A percentile compares a stretch with the other conserved stretches of the same genome.
These are phyloP conservation scores for Mugil cephalus DNA, from an alignment of 2,113 vertebrate genomes.

Conservation along the genomic window DNA sequence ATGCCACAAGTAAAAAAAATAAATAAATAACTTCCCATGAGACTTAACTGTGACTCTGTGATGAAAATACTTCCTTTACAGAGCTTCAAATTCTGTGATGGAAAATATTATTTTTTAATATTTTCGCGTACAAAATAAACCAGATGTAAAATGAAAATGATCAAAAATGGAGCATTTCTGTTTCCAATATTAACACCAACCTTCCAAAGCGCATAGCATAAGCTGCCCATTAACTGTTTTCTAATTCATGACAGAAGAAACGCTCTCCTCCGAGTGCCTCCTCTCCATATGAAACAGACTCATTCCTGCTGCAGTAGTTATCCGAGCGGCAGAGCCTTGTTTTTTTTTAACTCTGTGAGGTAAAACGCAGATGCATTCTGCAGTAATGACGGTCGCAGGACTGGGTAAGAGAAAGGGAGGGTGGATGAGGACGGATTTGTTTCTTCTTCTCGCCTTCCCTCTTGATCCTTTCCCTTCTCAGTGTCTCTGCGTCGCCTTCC, in stretches of 20 bases:
- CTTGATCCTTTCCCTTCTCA: conserved; percentile 53
- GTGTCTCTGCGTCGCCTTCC: conserved; percentile 35
- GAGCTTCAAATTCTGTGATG: too few relatives aligned
- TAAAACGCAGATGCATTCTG: conserved; percentile 20
- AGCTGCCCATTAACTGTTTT: background rate
- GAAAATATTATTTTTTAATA: too few relatives aligned
- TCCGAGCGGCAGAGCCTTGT: conserved; percentile 32
- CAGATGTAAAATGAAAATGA: too few relatives aligned
- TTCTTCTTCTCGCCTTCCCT: conserved; percentile 33
- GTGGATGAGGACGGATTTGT: conserved; percentile 39
- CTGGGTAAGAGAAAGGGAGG: conserved; percentile 21
- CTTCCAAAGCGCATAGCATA: background rate
- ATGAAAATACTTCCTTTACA: too few relatives aligned
- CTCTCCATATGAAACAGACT: conserved; percentile 43
- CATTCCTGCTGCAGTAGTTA: conserved; percentile 31
- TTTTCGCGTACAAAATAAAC: too few relatives aligned
- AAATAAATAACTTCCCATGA: too few relatives aligned
- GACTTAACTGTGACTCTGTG: too few relatives aligned
- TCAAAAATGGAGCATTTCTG: too few relatives aligned
- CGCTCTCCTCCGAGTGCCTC: conserved; percentile 13
- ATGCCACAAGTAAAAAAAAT: too few relatives aligned
- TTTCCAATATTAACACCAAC: background rate
- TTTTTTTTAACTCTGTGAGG: conserved; percentile 43
- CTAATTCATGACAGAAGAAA: background rate
- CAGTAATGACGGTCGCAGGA: conserved; percentile 31